phyloP scores from a whole-genome alignment of 1,140 invertebrate genomes.

The Acromyrmex charruanus region DNA sequence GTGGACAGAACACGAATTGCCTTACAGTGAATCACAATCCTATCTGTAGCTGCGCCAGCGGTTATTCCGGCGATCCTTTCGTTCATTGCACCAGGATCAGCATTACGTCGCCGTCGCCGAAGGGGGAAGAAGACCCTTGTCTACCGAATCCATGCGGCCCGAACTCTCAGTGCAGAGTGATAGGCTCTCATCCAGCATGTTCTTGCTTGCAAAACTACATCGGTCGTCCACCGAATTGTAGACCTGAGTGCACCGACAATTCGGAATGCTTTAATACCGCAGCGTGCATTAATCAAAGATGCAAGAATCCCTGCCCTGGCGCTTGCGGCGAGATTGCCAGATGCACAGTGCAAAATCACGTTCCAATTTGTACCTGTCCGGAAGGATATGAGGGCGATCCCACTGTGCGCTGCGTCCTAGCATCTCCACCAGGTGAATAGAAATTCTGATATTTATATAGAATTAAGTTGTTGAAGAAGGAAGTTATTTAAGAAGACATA shows the following conservation, averaged over 20 bases:
- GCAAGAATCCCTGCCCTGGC: conserved; percentile 93
- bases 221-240: conserved; percentile 92
- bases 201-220: conserved; percentile 91
- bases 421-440: conserved; percentile 84
- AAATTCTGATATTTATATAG: not conserved
- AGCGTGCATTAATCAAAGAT: conserved; percentile 93
- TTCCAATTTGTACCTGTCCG: conserved; percentile 90
- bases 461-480: not conserved
- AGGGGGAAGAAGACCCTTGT: conserved; percentile 88
- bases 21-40: conserved; percentile 94
- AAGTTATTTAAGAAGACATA: no score
- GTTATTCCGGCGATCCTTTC: conserved; percentile 93
- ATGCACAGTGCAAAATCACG: conserved; percentile 93
- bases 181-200: conserved; percentile 91
- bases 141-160: conserved; percentile 92
- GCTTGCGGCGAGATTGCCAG: conserved; percentile 91
- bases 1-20: conserved; percentile 93
- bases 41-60: conserved; percentile 91
- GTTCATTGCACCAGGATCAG: conserved; percentile 89
- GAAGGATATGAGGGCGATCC: conserved; percentile 93
- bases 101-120: conserved; percentile 77
- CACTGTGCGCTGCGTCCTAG: conserved; percentile 87
- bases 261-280: conserved; percentile 91
- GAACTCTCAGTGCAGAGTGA: conserved; percentile 91
- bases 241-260: conserved; percentile 92